Evolutionary conservation across 2,797 vertebrate genomes (phyloP), one percentile per base, ranked within the genome.

Genomic region (Coracias cyanogaster): DNA sequence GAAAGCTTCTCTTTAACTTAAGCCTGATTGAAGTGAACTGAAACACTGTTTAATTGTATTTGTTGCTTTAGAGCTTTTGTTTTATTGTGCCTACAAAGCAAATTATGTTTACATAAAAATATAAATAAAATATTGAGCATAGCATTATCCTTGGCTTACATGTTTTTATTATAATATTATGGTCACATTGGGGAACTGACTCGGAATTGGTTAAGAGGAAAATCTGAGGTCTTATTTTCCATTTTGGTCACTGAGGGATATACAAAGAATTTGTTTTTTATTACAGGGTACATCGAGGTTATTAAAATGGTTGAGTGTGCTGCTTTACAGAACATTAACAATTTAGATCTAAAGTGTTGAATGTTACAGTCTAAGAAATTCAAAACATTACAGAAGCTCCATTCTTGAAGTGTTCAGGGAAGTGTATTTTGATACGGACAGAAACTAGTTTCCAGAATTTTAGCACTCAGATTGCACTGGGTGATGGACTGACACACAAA

Each of bases 111-210:
- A 99, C 99, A 98, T 97, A 97, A 98, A 98, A 97, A 97, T 98
- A 99, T 98, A 98, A 99, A 99, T 99, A 99, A 99, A 99, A 98
- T 96, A 97, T 98, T 98, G 98, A 98, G 98, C 98, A 99, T 98
- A 99, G 98, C 98, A 98, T 97, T 96, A 91, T 92, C 61, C 79
- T 96, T 48, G 77, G 71, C 55, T 93, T 90, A 48, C 22, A 7
- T 57, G 43, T 21, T 89, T 43, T 97, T 86, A 70, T 73, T 96
- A 76, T 65, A 62, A 29, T 58, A 13, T 22, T n/a, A 16, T 24
- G 22, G 33, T 84, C 61, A 39, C 16, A 4, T 85, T 62, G 54
- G 66, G 62, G 41, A 80, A 35, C 49, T 74, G 67, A 48, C 52
- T 90, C 89, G 58, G 46, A 86, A 71, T 12, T 69, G 22, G 25